Conservation (phyloP, 2,113 vertebrate genomes). For the Coryphaenoides rupestris region DNA sequence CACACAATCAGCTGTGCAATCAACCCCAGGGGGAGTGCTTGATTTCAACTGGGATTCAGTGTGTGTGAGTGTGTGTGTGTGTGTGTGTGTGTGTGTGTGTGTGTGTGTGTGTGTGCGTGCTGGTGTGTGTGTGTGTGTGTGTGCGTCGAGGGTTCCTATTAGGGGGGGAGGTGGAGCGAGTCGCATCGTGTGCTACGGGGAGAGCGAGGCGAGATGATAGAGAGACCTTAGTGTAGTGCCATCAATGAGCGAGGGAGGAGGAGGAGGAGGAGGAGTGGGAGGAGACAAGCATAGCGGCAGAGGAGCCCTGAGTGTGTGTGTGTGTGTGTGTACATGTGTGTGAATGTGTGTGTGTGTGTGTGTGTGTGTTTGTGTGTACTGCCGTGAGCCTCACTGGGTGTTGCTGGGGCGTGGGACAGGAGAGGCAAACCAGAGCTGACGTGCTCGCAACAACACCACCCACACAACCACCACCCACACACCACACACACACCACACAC, state of each 20-base stretch:
- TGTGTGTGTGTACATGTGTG: background rate
- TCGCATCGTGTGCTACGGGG: background rate
- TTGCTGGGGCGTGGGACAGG: slow-evolving; percentile 13
- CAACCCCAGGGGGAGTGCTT: no score
- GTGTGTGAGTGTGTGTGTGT: no score
- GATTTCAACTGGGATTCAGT: no score
- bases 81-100: no score
- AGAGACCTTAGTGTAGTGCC: background rate
- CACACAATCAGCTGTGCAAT: no score
- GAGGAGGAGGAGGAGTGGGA: background rate
- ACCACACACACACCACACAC: no score
- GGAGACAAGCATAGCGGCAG: background rate
- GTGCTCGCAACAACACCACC: no score
- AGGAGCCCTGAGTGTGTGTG: background rate
- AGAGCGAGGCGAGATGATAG: background rate
- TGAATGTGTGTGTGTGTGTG: background rate
- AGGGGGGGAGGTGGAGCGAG: no score
- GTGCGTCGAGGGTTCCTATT: no score
- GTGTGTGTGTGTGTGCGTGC: no score
- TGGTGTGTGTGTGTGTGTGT: no score
- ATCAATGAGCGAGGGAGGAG: background rate
- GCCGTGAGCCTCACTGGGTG: slow-evolving; percentile 10
- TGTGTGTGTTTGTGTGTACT: background rate
- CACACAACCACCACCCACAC: no score
- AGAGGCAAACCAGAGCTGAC: slow-evolving; percentile 50